Evolutionary conservation across 2,797 vertebrate species (phyloP).

Genomic region (Gobio occitaniae): DNA sequence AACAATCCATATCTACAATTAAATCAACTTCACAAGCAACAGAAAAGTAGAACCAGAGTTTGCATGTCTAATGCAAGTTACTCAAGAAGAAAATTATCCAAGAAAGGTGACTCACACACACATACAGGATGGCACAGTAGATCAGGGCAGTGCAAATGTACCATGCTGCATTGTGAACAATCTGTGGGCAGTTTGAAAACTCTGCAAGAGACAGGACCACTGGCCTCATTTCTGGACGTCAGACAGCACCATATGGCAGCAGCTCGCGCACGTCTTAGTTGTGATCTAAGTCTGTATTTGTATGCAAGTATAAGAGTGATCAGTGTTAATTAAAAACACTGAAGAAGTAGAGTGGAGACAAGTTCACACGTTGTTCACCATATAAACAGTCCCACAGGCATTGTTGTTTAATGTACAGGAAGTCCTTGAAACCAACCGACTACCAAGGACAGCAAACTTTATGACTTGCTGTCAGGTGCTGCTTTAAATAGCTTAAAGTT

Average conservation of each 20-base stretch:
- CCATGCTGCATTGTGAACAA: constrained; percentile 70
- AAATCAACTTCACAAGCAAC: constrained; percentile 22
- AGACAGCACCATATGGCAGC: constrained; percentile 85
- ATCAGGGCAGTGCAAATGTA: constrained; percentile 60
- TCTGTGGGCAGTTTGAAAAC: constrained; percentile 82
- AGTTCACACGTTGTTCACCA: constrained; percentile 69
- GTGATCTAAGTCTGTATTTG: constrained; percentile 75
- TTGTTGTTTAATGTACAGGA: constrained; percentile 73
- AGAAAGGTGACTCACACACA: constrained; percentile 33
- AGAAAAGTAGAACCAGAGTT: constrained; percentile 16
- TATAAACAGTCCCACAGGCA: constrained; percentile 72
- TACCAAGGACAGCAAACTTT: constrained; percentile 71
- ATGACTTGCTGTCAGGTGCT: constrained; percentile 68
- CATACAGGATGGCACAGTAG: constrained; percentile 28
- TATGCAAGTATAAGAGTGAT: constrained; percentile 77
- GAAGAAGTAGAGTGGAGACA: constrained; percentile 58
- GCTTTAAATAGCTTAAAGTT: constrained; percentile 63
- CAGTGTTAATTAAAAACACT: constrained; percentile 81
- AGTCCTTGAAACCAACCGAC: constrained; percentile 77
- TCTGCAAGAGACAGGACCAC: constrained; percentile 77
- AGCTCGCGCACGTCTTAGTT: constrained; percentile 76
- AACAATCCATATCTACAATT: background rate
- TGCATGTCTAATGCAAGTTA: constrained; percentile 6
- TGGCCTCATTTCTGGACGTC: constrained; percentile 85
- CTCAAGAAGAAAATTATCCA: constrained; percentile 21